These are phyloP conservation scores for Steatocranus sp. DNA, from an alignment of 2,797 vertebrate species.

Conservation along the genomic window DNA sequence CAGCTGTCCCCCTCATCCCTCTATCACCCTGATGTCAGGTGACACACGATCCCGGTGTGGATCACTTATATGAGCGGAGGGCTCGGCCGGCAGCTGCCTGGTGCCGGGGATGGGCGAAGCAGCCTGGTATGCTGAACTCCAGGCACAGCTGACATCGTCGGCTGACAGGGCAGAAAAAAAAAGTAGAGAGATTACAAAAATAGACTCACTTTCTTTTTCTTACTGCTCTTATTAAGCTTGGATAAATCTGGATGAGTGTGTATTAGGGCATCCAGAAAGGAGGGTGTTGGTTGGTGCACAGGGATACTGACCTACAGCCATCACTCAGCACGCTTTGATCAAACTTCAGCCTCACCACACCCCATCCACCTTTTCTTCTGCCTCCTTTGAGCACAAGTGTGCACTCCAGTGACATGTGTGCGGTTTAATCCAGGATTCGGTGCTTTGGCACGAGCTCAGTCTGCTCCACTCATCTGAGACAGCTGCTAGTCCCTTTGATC, in stretches of 20 bases:
- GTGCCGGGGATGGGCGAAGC: slow-evolving; percentile 52
- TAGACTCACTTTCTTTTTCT: slow-evolving; percentile 42
- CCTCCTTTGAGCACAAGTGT: neutral
- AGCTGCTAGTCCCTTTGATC: slow-evolving; percentile 75
- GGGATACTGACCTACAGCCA: slow-evolving; percentile 55
- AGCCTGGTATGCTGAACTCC: slow-evolving; percentile 67
- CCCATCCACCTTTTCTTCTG: slow-evolving; percentile 6
- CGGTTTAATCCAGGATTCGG: slow-evolving; percentile 74
- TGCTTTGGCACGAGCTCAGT: slow-evolving; percentile 63
- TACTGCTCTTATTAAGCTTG: slow-evolving; percentile 51
- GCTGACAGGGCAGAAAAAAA: slow-evolving; percentile 29
- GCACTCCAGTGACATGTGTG: slow-evolving; percentile 31
- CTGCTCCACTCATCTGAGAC: slow-evolving; percentile 53
- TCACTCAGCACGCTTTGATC: neutral
- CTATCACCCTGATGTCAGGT: slow-evolving; percentile 40
- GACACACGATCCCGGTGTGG: slow-evolving; percentile 55
- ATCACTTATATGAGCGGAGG: slow-evolving; percentile 50
- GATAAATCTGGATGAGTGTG: slow-evolving; percentile 66
- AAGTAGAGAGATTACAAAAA: slow-evolving; percentile 58
- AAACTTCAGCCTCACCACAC: neutral
- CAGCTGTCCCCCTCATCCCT: slow-evolving; percentile 57
- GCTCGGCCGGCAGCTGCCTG: slow-evolving; percentile 71
- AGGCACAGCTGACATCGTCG: slow-evolving; percentile 70
- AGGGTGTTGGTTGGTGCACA: neutral
- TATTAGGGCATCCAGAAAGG: slow-evolving; percentile 35